These are phyloP conservation scores for Graptemys geographica DNA, from an alignment of 2,797 vertebrate species.

Conservation along the genomic window DNA sequence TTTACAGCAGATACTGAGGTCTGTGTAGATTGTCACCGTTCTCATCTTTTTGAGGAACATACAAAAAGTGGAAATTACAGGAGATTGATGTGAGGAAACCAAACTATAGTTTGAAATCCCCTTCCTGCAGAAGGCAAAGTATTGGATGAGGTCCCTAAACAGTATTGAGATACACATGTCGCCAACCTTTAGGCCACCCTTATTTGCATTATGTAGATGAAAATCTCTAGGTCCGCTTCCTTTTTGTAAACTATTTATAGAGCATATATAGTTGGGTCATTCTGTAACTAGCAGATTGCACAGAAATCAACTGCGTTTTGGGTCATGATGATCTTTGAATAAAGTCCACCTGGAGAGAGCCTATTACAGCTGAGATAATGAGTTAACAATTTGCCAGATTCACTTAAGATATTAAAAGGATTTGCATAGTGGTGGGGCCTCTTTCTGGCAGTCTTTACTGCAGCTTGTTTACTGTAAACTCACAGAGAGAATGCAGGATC, in stretches of 20 bases:
- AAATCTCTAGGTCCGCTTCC: background rate
- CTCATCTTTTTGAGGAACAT: background rate
- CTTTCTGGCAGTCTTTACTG: background rate
- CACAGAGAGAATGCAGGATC: background rate
- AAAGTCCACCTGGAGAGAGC: background rate
- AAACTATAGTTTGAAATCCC: background rate
- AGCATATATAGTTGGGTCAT: background rate
- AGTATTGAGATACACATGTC: background rate
- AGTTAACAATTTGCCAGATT: too few relatives aligned
- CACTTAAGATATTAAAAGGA: background rate
- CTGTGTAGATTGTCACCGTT: background rate
- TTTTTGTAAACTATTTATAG: background rate
- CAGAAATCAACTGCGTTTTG: background rate
- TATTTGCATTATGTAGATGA: background rate
- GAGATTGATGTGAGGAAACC: too few relatives aligned
- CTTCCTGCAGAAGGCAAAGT: background rate
- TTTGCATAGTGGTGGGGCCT: rapidly evolving
- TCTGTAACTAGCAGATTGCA: background rate
- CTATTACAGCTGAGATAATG: too few relatives aligned
- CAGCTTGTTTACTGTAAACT: background rate
- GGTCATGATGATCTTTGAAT: background rate
- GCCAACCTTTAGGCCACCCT: background rate
- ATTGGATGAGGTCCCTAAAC: background rate
- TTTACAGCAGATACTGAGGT: background rate
- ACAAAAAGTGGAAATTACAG: background rate